Evolutionary conservation across 2,797 vertebrate genomes (phyloP).

Genomic region (Sparus aurata): DNA sequence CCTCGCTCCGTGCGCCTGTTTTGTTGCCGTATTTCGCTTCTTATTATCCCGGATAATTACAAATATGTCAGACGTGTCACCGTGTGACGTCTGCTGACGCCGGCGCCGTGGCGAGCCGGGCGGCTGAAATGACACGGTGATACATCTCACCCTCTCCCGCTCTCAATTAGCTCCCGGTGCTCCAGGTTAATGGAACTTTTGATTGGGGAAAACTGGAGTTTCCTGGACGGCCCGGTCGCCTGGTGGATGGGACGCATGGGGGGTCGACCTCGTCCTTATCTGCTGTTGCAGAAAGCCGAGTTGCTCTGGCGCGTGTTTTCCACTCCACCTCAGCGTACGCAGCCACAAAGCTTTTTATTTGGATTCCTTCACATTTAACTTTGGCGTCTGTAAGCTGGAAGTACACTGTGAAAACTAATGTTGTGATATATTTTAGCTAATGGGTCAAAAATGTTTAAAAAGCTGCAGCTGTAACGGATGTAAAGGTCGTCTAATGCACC

Average conservation of each 20-base stretch:
- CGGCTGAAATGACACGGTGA: constrained; percentile 60
- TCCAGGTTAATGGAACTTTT: constrained; percentile 85
- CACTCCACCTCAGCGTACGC: constrained; percentile 25
- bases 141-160: constrained; percentile 65
- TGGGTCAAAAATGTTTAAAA: not conserved
- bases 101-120: constrained; percentile 31
- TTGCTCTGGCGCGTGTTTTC: constrained; percentile 32
- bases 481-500: not conserved
- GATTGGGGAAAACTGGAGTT: constrained; percentile 75
- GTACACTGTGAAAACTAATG: constrained; percentile 2
- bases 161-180: constrained; percentile 82
- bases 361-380: not conserved
- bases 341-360: not conserved
- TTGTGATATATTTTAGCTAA: not conserved
- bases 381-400: not conserved
- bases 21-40: constrained; percentile 45
- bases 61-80: constrained; percentile 68
- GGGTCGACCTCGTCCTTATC: constrained; percentile 79
- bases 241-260: constrained; percentile 42
- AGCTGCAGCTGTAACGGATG: not conserved
- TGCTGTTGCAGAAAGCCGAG: constrained; percentile 59
- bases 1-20: constrained; percentile 16
- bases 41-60: constrained; percentile 76
- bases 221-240: constrained; percentile 46
- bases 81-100: constrained; percentile 50